phyloP scores from a whole-genome alignment of 1,140 invertebrate species.

The Hylaeus anthracinus region DNA sequence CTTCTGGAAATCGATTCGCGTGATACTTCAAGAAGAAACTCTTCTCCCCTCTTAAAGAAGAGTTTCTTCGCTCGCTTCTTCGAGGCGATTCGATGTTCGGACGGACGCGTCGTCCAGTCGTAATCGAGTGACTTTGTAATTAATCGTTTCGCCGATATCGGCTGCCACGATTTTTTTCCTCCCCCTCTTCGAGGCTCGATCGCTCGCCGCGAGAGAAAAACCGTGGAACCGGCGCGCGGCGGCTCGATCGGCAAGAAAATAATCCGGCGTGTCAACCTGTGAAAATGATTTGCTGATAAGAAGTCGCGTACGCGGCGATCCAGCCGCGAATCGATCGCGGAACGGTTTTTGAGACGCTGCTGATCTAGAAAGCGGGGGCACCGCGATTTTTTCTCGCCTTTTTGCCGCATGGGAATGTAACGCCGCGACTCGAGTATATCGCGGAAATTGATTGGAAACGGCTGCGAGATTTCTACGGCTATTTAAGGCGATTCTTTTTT shows the following conservation, averaged over 20 bases:
- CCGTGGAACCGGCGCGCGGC: slow-evolving; percentile 13
- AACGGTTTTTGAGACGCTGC: slow-evolving; percentile 15
- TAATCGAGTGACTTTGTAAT: slow-evolving; percentile 20
- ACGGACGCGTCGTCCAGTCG: slow-evolving; percentile 3
- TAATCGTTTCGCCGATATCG: slow-evolving; percentile 31
- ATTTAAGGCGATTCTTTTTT: not conserved
- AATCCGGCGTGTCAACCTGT: slow-evolving; percentile 59
- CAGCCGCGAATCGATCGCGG: not conserved
- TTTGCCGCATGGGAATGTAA: slow-evolving; percentile 15
- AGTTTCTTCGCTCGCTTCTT: too few species aligned
- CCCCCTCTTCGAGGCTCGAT: not conserved
- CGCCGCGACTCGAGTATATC: slow-evolving; percentile 1
- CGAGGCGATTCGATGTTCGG: too few species aligned
- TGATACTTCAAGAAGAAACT: too few species aligned
- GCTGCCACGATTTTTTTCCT: not conserved
- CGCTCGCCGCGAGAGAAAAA: slow-evolving; percentile 14
- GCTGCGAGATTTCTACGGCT: not conserved
- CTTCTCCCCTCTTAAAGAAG: too few species aligned
- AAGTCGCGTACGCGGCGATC: slow-evolving; percentile 29
- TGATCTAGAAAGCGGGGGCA: slow-evolving; percentile 24
- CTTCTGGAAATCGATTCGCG: too few species aligned
- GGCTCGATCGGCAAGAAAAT: slow-evolving; percentile 51
- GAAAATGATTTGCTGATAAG: slow-evolving; percentile 57
- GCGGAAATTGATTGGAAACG: slow-evolving; percentile 43
- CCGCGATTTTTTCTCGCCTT: slow-evolving; percentile 18